A percentile compares a stretch with the other conserved stretches of the same genome.
Evolutionary conservation across 2,888 invertebrate species (phyloP).

Genomic region (Electrophaes corylata): DNA sequence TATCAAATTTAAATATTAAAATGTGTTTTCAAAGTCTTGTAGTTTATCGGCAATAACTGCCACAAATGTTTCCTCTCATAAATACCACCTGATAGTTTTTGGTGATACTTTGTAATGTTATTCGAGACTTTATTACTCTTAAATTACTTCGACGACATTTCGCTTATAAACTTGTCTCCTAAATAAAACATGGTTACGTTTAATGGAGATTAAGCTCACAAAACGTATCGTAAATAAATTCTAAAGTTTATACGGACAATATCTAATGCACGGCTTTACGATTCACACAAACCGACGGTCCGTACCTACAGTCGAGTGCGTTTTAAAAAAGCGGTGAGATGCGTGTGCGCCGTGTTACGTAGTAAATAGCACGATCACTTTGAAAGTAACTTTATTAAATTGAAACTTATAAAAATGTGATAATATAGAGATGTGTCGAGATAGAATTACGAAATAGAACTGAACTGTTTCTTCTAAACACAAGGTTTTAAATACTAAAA

Average conservation of each 20-base stretch:
- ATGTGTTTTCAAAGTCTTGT: constrained; percentile 29
- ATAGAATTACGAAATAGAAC: no score
- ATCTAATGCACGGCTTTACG: constrained; percentile 49
- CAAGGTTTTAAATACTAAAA: no score
- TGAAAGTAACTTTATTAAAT: no score
- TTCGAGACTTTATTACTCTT: constrained; percentile 37
- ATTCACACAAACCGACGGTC: constrained; percentile 53
- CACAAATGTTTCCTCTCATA: constrained; percentile 37
- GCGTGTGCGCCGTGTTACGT: constrained; percentile 47
- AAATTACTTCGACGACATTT: constrained; percentile 41
- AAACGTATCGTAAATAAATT: constrained; percentile 40
- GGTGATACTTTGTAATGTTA: constrained; percentile 36
- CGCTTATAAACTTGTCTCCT: constrained; percentile 41
- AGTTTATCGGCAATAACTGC: constrained; percentile 37
- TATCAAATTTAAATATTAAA: constrained; percentile 38
- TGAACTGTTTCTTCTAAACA: no score
- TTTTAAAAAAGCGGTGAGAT: constrained; percentile 56
- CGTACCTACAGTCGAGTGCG: constrained; percentile 62
- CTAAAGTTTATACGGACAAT: constrained; percentile 46
- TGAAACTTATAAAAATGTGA: no score
- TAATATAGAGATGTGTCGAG: no score
- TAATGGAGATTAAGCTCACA: constrained; percentile 45
- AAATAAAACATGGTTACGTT: constrained; percentile 43
- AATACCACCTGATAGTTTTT: constrained; percentile 39
- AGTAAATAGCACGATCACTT: no score